Evolutionary conservation across 2,113 vertebrate genomes (phyloP), one percentile per base, ranked within the genome.

Genomic region (Cynoglossus semilaevis): DNA sequence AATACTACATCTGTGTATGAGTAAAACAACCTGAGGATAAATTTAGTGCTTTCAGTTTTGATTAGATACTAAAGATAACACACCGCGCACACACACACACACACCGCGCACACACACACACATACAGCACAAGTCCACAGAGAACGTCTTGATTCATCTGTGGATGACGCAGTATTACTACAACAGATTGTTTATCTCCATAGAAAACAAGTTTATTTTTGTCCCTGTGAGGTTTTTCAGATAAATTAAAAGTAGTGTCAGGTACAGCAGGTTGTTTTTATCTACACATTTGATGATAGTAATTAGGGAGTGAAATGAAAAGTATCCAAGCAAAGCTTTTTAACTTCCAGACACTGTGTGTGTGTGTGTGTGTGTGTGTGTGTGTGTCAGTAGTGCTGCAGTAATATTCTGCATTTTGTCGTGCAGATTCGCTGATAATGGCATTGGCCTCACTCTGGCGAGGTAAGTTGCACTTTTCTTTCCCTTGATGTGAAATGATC

Each of bases 361-460:
- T 17, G 38, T 35, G 10, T 57, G 34, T 45, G 13, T 47, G 6
- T 48, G 19, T 64, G 44, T 52, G 22, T 41, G 40, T 47, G 14
- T 59, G 49, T 37, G 45, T 48, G 11, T 50, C 22, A 9, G 14
- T 49, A 16, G 37, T 15, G 40, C 15, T 40, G 42, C 5, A 17
- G 40, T 59, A 66, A 72, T 69, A 22, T 59, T 72, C 57, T 67
- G 14, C 22, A 4, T 36, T 16, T 51, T 79, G 18, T 61, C 81
- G 48, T 80, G 66, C 67, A 98, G 97, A 85, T 99, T 99, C 88
- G 94, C 97, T 58, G 97, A 99, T 90, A 99, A 98, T 0, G 96
- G 95, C 61, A 95, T 99, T 9, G 95, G 97, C 29, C 91, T 99
- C 66, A 99, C 97, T 15, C 82, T 99, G 60, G 97, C 97, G 0